A percentile compares a stretch with the other conserved stretches of the same genome.
Evolutionary conservation across 2,888 invertebrate species (phyloP).

Genomic region (Operophtera brumata): DNA sequence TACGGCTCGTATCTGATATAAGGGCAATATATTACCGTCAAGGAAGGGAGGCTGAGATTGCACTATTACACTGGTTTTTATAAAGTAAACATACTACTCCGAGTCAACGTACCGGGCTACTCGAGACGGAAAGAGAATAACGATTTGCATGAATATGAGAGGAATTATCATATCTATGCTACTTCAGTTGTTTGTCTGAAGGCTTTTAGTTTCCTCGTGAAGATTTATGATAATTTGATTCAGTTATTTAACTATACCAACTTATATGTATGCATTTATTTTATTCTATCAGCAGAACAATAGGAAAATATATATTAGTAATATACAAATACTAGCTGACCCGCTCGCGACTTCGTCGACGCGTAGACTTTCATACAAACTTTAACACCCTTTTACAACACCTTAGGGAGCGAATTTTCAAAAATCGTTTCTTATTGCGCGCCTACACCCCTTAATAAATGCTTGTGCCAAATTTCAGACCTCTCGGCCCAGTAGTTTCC

Average conservation of each 20-base stretch:
- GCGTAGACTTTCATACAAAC: no score
- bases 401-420: no score
- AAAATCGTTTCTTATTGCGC: no score
- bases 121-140: slow-evolving; percentile 17
- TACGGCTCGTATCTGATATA: slow-evolving; percentile 59
- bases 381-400: no score
- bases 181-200: slow-evolving; percentile 29
- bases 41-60: slow-evolving; percentile 62
- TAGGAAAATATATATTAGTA: no score
- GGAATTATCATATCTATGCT: slow-evolving; percentile 39
- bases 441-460: no score
- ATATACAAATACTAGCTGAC: no score
- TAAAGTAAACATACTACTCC: slow-evolving; percentile 42
- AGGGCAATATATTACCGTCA: slow-evolving; percentile 66
- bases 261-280: no score
- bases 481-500: no score
- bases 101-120: slow-evolving; percentile 25
- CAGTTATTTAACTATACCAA: background rate
- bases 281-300: no score
- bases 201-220: slow-evolving; percentile 15
- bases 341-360: no score
- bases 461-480: no score
- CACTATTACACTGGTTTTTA: slow-evolving; percentile 56
- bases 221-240: slow-evolving; percentile 7
- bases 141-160: slow-evolving; percentile 39